Conservation (phyloP, 2,797 vertebrate genomes). For the Microcaecilia unicolor region DNA sequence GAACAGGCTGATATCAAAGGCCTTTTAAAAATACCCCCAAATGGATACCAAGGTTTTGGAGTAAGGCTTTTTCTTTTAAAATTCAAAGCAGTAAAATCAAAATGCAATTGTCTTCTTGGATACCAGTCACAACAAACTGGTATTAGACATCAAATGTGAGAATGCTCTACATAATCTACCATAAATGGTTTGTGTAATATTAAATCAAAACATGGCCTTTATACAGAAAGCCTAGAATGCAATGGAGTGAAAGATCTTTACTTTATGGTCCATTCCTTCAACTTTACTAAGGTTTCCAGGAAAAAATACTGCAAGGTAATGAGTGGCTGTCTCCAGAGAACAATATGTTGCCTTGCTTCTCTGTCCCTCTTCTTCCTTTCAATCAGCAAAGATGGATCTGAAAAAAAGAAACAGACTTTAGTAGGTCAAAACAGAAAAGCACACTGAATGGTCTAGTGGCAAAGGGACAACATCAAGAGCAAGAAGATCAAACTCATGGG, state of each 20-base stretch:
- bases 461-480: not conserved
- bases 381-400: constrained; percentile 62
- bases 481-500: not conserved
- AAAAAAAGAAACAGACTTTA: constrained; percentile 27
- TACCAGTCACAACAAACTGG: not conserved
- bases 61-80: not conserved
- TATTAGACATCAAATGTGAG: not conserved
- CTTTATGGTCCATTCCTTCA: constrained; percentile 92
- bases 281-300: constrained; percentile 81
- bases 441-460: too few relatives aligned
- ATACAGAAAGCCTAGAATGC: constrained; percentile 25
- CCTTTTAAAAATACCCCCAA: too few relatives aligned
- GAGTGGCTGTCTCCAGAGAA: constrained; percentile 85
- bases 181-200: too few relatives aligned
- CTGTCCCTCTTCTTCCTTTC: constrained; percentile 75
- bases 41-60: constrained; percentile 1
- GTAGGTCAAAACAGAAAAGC: too few relatives aligned
- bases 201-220: constrained; percentile 32
- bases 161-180: too few relatives aligned
- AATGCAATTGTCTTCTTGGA: not conserved
- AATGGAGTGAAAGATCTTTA: constrained; percentile 58
- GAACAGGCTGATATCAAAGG: too few relatives aligned
- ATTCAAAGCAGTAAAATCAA: not conserved
- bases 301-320: constrained; percentile 89
- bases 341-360: constrained; percentile 81